These are phyloP conservation scores for Aleadryas rufinucha DNA, from an alignment of 2,113 vertebrate genomes.

Conservation along the genomic window DNA sequence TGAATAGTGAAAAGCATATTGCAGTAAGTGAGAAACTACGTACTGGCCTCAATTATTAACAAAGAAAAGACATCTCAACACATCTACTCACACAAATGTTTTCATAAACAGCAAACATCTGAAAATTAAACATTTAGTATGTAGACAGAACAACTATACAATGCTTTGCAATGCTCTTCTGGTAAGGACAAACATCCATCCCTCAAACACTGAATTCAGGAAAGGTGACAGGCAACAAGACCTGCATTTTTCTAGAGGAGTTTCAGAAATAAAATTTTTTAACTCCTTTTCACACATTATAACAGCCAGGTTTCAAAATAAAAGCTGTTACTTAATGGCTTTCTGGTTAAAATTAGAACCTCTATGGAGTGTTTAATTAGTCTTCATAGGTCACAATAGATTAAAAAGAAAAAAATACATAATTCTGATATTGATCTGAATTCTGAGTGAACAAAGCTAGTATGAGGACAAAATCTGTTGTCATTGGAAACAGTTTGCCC, in stretches of 20 bases:
- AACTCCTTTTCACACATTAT: background rate
- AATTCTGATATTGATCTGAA: background rate
- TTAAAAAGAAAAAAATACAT: background rate
- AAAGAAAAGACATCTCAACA: conserved; percentile 46
- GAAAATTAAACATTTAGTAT: conserved; percentile 9
- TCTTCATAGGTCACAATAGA: background rate
- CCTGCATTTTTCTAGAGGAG: background rate
- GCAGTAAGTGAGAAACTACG: conserved; percentile 43
- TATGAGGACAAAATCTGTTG: background rate
- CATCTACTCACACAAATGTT: conserved; percentile 9
- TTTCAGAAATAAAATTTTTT: background rate
- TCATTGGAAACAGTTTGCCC: background rate
- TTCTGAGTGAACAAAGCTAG: background rate
- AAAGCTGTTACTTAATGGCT: background rate
- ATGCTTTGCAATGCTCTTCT: background rate
- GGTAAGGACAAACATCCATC: background rate
- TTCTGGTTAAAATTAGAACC: background rate
- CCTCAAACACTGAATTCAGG: background rate
- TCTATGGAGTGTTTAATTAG: background rate
- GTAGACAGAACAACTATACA: background rate
- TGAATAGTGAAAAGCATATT: conserved; percentile 56
- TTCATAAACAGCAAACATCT: conserved; percentile 40
- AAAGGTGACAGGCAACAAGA: background rate
- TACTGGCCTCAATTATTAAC: background rate
- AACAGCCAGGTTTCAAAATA: background rate